Base-by-base conservation (phyloP, 2,888 invertebrate genomes). In the Athrips mouffetella region DNA sequence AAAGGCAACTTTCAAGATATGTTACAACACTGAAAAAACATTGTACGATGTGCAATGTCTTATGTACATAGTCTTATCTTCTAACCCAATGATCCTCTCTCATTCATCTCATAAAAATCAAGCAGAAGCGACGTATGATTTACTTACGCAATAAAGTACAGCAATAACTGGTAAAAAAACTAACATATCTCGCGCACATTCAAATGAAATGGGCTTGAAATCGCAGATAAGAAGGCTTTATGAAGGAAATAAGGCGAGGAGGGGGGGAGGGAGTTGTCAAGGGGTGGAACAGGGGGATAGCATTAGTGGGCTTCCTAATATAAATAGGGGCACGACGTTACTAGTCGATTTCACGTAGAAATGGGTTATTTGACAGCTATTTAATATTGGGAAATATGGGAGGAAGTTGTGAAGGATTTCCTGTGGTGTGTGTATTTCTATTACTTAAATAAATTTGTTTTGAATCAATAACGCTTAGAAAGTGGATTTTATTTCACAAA, bases 131-230 rank as follows among this genome's bases (percentile, higher is more conserved):
- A 35, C 45, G 35, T 35, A 45, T 45, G 45, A 45, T 45, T 45
- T 45, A 45, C 35, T 21, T 10, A 21, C 18, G 47, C 16, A 45
- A 49, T 45, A 46, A 45, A 49, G 39, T 46, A 25, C 44, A 49
- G 49, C 46, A 48, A 51, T 51, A 48, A 51, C 16, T 45, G 44
- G 45, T 51, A 45, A 51, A 73, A 76, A 75, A 72, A 74, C 70
- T 62, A 62, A 73, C 73, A 72, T 76, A 70, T 65, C 70, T 63
- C 62, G 53, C 59, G 61, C 68, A 73, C 76, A 80, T 80, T 83
- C 82, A 84, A 82, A 83, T 80, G 81, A 79, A 85, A 85, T 84
- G 83, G 81, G 76, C 76, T 74, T 74, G 81, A 85, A 83, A 81
- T 82, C 76, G 74, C 71, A 80, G 81, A 84, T 84, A 84, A 80